phyloP scores from a whole-genome alignment of 2,888 invertebrate genomes.

The Drosophila planitibia region DNA sequence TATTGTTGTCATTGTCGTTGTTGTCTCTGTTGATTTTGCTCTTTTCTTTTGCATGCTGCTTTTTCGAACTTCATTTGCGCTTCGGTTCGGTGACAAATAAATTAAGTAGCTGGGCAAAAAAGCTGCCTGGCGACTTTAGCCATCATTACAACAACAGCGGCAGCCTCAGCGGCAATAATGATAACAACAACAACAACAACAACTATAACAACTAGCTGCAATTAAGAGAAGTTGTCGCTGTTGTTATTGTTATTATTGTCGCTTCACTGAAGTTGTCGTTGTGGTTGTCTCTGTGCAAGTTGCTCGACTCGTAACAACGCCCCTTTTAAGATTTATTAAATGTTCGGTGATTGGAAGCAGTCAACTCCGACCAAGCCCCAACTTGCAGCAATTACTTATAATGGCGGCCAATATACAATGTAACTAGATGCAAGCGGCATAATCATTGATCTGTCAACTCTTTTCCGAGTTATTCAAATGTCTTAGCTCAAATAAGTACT shows the following conservation, averaged over 20 bases:
- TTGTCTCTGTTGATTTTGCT: constrained; percentile 23
- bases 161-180: neutral
- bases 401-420: constrained; percentile 38
- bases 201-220: constrained; percentile 65
- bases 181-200: constrained; percentile 17
- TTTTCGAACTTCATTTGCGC: constrained; percentile 79
- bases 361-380: constrained; percentile 30
- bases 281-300: constrained; percentile 24
- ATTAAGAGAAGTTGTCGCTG: constrained; percentile 58
- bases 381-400: constrained; percentile 39
- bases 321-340: constrained; percentile 73
- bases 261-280: constrained; percentile 41
- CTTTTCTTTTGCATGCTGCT: constrained; percentile 57
- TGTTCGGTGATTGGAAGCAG: constrained; percentile 67
- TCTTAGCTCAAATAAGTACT: neutral
- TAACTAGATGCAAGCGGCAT: neutral
- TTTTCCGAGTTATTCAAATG: neutral
- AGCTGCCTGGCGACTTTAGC: constrained; percentile 54
- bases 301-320: constrained; percentile 41
- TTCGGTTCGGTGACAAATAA: constrained; percentile 80
- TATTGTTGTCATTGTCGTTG: constrained; percentile 31
- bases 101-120: constrained; percentile 67
- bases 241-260: constrained; percentile 10
- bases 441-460: neutral
- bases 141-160: constrained; percentile 56